Conservation (phyloP, 92 coral and sea anemone genomes). For the Diadumene lineata region DNA sequence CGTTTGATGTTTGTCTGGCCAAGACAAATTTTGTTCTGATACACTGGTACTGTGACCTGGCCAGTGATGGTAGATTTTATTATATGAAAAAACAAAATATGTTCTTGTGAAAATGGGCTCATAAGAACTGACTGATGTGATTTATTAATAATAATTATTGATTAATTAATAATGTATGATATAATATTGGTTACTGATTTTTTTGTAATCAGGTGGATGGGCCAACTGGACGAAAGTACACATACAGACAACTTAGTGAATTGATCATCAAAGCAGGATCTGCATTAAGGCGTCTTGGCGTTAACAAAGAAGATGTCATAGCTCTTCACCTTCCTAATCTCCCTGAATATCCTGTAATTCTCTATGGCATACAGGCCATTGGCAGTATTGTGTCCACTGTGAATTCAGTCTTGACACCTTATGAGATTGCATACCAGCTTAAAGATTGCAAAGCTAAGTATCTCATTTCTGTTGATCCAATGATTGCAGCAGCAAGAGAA, state of each 20-base stretch:
- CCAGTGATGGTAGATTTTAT: too few relatives aligned
- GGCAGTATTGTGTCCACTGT: slow-evolving; percentile 68
- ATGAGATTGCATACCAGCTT: slow-evolving; percentile 65
- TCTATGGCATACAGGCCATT: slow-evolving; percentile 55
- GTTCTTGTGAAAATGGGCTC: too few relatives aligned
- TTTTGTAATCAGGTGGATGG: slow-evolving; percentile 40
- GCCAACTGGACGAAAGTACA: slow-evolving; percentile 43
- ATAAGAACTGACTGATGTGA: too few relatives aligned
- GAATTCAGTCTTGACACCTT: slow-evolving; percentile 49
- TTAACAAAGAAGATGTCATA: slow-evolving; percentile 60
- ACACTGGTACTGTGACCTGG: too few relatives aligned
- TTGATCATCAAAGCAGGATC: slow-evolving; percentile 50
- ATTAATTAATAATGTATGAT: too few relatives aligned
- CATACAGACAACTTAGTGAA: slow-evolving; percentile 51
- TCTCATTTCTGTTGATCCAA: slow-evolving; percentile 52
- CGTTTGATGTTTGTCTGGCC: too few relatives aligned
- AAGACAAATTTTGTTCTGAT: too few relatives aligned
- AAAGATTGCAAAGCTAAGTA: slow-evolving; percentile 66
- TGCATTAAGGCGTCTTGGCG: slow-evolving; percentile 61
- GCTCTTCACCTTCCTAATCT: slow-evolving; percentile 63
- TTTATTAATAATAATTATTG: too few relatives aligned
- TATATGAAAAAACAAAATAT: too few relatives aligned
- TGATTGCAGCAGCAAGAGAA: slow-evolving; percentile 56
- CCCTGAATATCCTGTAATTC: slow-evolving; percentile 52
- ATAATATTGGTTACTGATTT: neutral